Evolutionary conservation across 1,140 invertebrate genomes (phyloP), one percentile per base, ranked within the genome.

Genomic region (Anastrepha ludens): DNA sequence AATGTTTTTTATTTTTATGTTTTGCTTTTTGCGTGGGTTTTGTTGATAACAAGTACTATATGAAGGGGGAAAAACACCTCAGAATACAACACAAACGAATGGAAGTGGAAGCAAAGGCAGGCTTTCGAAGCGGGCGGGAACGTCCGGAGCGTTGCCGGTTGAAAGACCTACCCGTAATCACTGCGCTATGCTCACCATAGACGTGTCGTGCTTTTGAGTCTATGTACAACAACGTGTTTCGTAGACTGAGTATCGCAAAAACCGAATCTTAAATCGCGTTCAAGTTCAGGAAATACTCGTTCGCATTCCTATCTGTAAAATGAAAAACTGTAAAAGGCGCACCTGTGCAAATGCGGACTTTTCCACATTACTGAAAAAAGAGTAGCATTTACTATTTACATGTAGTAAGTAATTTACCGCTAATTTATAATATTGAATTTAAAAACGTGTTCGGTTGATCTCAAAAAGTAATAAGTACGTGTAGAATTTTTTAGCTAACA

Each of bases 281-380:
- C 74, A 81, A 81, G 74, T 81, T 81, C 74, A 81, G 74, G 74
- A 81, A 81, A 81, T 81, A 58, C 74, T 81, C 47, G 74, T 81
- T 81, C 74, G 29, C 44, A 81, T 81, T 81, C 50, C 47, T 81
- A 55, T 81, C 8, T 81, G 74, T 55, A 81, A 81, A 55, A 81
- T 55, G 74, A 81, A 81, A 81, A 55, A 8, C 47, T 81, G 17
- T 81, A 81, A 50, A 81, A 81, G 47, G 74, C 64, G 64, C 74
- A 81, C n/a, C 74, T 81, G 50, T 81, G 74, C 47, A 55, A 81
- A 81, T 81, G 44, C 74, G 20, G n/a, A 55, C 47, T 29, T 55
- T 55, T 81, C 50, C 47, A 55, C 50, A 81, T 50, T 29, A 55
- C n/a, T 81, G n/a, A 50, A 55, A 6, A 11, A 55, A 55, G 11